Conservation (phyloP, 1,140 invertebrate species). For the Diploscapter pachys region DNA sequence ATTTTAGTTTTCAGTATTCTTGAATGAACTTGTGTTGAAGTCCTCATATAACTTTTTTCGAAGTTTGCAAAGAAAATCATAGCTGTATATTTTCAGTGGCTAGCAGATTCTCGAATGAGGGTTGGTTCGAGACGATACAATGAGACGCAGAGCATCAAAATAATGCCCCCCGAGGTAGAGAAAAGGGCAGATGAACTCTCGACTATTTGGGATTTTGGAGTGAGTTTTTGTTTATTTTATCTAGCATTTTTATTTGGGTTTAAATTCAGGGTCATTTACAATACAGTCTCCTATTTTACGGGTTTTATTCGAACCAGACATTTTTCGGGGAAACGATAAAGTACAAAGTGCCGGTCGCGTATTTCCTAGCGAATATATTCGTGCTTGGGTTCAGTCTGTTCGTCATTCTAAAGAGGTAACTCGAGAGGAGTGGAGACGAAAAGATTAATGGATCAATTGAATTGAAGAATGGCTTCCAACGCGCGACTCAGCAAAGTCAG, state of each 20-base stretch:
- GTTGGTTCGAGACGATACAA: conserved; percentile 35
- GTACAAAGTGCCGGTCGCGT: conserved; percentile 83
- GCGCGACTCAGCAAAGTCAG: conserved; percentile 85
- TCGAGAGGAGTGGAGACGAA: conserved; percentile 16
- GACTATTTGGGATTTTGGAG: conserved; percentile 89
- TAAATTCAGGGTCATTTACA: conserved; percentile 70
- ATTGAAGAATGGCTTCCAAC: conserved; percentile 85
- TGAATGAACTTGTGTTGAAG: too few relatives aligned
- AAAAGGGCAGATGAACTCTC: conserved; percentile 76
- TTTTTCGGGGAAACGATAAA: conserved; percentile 65
- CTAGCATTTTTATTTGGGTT: conserved; percentile 19
- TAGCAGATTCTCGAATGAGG: conserved; percentile 42
- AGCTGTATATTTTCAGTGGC: conserved; percentile 36
- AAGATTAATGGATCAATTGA: too few relatives aligned
- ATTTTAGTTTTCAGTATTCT: too few relatives aligned
- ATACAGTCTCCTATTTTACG: conserved; percentile 91
- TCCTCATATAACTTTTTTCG: too few relatives aligned
- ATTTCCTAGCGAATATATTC: conserved; percentile 67
- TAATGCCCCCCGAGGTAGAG: conserved; percentile 73
- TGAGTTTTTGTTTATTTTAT: conserved; percentile 30
- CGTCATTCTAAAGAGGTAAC: conserved; percentile 84
- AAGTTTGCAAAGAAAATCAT: too few relatives aligned
- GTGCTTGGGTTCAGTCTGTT: conserved; percentile 80
- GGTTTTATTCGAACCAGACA: conserved; percentile 81
- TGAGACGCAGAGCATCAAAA: conserved; percentile 67